phyloP scores from a whole-genome alignment of 2,797 vertebrate species.

The Vultur gryphus region DNA sequence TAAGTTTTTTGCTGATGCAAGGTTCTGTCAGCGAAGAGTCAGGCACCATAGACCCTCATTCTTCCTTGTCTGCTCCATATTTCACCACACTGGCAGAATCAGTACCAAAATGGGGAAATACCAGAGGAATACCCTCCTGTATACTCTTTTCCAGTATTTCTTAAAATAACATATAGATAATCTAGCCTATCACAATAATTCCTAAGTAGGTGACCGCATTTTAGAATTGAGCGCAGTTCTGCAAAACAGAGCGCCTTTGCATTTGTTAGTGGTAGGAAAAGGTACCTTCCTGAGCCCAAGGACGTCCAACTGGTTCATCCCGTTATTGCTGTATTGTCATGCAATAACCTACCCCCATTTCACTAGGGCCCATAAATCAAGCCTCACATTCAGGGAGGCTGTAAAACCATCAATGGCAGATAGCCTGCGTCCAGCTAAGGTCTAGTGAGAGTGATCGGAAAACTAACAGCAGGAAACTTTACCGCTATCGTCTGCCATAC shows the following conservation, averaged over 20 bases:
- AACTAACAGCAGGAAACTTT: not conserved
- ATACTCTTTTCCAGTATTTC: not conserved
- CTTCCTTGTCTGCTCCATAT: not conserved
- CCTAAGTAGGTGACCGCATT: rapidly evolving
- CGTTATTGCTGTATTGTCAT: not conserved
- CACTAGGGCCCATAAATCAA: not conserved
- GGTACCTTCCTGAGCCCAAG: not conserved
- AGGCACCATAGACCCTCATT: not conserved
- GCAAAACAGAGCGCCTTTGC: not conserved
- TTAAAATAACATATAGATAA: not conserved
- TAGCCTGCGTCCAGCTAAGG: not conserved
- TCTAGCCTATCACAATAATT: not conserved
- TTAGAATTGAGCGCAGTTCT: rapidly evolving
- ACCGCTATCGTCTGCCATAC: not conserved
- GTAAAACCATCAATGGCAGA: not conserved
- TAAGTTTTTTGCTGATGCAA: not conserved
- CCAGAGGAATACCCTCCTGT: not conserved
- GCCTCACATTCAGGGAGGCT: not conserved
- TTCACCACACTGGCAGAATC: not conserved
- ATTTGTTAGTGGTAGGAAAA: not conserved
- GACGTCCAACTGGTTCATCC: not conserved
- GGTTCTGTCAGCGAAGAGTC: not conserved
- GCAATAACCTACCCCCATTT: not conserved
- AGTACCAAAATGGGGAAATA: not conserved
- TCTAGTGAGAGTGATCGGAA: not conserved